phyloP scores from a whole-genome alignment of 2,113 vertebrate species.

The Petroica traversi region DNA sequence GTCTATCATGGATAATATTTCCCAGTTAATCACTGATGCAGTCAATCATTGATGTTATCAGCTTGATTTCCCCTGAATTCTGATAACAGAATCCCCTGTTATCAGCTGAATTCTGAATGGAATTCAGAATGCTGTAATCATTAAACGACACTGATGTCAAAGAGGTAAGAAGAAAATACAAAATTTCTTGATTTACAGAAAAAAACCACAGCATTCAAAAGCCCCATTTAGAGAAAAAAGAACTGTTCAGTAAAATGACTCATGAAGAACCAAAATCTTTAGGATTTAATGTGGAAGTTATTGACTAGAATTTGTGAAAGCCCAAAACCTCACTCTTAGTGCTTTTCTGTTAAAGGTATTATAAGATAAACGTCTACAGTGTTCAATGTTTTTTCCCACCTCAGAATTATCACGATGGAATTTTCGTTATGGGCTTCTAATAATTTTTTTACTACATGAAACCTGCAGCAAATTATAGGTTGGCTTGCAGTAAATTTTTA shows the following conservation, averaged over 20 bases:
- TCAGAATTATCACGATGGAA: background rate
- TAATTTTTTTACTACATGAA: background rate
- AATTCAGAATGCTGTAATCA: background rate
- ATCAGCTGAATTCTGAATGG: too few relatives aligned
- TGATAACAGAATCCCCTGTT: too few relatives aligned
- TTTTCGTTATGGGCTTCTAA: background rate
- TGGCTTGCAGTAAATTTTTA: background rate
- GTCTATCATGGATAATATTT: background rate
- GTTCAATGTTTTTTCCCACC: background rate
- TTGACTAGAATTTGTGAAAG: background rate
- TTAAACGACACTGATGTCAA: background rate
- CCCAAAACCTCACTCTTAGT: background rate
- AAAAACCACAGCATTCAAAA: background rate
- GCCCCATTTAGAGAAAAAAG: background rate
- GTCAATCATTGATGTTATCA: background rate
- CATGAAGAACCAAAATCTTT: background rate
- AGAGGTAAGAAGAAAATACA: background rate
- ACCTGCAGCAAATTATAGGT: conserved; percentile 2
- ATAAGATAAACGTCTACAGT: background rate
- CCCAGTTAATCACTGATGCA: background rate
- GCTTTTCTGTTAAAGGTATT: background rate
- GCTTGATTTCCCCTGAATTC: background rate
- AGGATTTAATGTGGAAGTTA: background rate
- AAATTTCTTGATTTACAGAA: background rate
- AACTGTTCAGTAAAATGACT: background rate